These are phyloP conservation scores for Scleropages formosus DNA, from an alignment of 2,797 vertebrate species.

Conservation along the genomic window DNA sequence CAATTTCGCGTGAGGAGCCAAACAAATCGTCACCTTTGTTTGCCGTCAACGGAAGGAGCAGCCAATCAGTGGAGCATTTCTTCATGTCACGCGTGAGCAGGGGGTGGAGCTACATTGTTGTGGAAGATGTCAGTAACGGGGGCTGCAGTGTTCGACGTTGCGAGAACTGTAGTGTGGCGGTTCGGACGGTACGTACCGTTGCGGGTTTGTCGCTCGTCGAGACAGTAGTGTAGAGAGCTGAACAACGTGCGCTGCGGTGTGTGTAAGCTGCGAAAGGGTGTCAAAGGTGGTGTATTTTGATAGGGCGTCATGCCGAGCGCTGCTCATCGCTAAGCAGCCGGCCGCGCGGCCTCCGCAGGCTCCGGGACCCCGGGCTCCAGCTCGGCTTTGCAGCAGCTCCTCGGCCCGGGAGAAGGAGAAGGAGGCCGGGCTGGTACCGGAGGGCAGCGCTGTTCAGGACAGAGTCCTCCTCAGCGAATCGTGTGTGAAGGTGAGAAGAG, in stretches of 20 bases:
- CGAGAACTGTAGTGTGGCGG: constrained; percentile 52
- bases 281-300: constrained; percentile 17
- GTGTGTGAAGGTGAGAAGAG: constrained; percentile 68
- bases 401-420: constrained; percentile 46
- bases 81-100: not conserved
- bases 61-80: constrained; percentile 45
- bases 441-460: constrained; percentile 43
- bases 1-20: too few species aligned
- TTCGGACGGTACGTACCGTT: constrained; percentile 59
- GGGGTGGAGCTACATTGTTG: constrained; percentile 41
- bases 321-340: constrained; percentile 34
- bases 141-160: constrained; percentile 51
- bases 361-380: constrained; percentile 17
- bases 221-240: not conserved
- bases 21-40: too few species aligned
- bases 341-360: too few species aligned
- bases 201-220: not conserved
- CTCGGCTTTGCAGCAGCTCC: constrained; percentile 44
- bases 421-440: constrained; percentile 21
- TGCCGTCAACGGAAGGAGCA: not conserved
- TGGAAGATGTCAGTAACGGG: constrained; percentile 60
- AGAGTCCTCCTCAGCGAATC: constrained; percentile 63
- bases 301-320: constrained; percentile 47
- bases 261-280: too few species aligned
- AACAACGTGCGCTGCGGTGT: not conserved